Percentiles rank a stretch among this genome's conserved stretches.
Evolutionary conservation across 2,888 invertebrate species (phyloP).

Genomic region (Agrilus mali): DNA sequence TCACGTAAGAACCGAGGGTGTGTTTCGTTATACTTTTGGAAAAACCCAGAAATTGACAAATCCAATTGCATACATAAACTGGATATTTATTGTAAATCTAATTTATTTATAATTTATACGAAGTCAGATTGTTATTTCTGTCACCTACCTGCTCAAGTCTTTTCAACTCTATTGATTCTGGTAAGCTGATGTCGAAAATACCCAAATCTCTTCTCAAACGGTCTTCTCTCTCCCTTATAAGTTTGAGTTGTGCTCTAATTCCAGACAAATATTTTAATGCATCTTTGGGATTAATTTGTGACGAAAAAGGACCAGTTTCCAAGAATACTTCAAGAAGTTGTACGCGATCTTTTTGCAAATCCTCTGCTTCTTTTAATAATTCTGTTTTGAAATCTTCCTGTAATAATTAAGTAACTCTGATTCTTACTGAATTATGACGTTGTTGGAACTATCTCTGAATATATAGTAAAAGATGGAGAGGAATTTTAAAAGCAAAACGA

Average conservation of each 20-base stretch:
- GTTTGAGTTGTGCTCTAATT: constrained; percentile 40
- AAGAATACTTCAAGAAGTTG: constrained; percentile 57
- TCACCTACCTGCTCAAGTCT: constrained; percentile 42
- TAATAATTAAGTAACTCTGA: constrained; percentile 4
- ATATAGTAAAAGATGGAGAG: not conserved
- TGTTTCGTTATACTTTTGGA: no score
- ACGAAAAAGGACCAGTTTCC: constrained; percentile 50
- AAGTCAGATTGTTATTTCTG: not conserved
- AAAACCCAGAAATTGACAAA: no score
- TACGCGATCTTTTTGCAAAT: constrained; percentile 56
- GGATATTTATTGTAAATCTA: no score
- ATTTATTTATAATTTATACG: no score
- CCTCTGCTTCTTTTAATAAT: constrained; percentile 57
- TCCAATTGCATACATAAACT: no score
- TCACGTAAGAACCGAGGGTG: no score
- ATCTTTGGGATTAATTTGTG: constrained; percentile 40
- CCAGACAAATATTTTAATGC: constrained; percentile 44
- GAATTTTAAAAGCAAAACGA: no score
- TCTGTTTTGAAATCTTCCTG: constrained; percentile 56
- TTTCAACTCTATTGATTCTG: constrained; percentile 53
- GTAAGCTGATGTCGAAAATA: constrained; percentile 67
- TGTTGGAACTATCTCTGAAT: no score
- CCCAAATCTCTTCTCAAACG: constrained; percentile 56
- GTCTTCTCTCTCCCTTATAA: constrained; percentile 51
- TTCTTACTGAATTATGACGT: no score